Percentiles rank a stretch among this genome's conserved stretches.
phyloP scores from a whole-genome alignment of 2,113 vertebrate species.

The Haemorhous mexicanus region DNA sequence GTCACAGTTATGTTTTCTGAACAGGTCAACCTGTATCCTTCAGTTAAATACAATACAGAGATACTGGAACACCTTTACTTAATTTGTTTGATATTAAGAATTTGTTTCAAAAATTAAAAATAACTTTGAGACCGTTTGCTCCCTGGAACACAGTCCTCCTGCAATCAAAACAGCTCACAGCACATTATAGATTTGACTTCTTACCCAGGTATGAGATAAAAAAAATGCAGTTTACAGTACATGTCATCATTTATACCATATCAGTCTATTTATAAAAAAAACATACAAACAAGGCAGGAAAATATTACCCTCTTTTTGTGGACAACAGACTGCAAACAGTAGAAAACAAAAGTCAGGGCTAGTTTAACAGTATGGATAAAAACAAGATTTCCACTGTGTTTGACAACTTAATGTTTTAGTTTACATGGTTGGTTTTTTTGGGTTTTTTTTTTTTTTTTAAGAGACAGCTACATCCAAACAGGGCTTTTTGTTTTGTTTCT shows the following conservation, averaged over 20 bases:
- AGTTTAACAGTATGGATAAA: conserved; percentile 45
- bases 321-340: conserved; percentile 43
- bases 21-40: conserved; percentile 68
- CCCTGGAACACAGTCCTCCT: conserved; percentile 62
- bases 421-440: background rate
- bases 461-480: conserved; percentile 24
- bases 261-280: conserved; percentile 47
- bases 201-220: conserved; percentile 67
- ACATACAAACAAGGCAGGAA: conserved; percentile 59
- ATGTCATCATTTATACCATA: conserved; percentile 57
- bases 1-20: conserved; percentile 69
- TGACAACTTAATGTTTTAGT: background rate
- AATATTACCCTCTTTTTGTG: conserved; percentile 44
- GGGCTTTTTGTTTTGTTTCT: background rate
- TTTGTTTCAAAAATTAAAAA: conserved; percentile 63
- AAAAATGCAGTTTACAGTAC: conserved; percentile 71
- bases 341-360: conserved; percentile 52
- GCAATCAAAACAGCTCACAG: conserved; percentile 52
- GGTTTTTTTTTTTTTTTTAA: background rate
- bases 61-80: conserved; percentile 65
- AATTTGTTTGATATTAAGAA: conserved; percentile 60
- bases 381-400: conserved; percentile 9
- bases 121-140: conserved; percentile 61
- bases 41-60: conserved; percentile 70
- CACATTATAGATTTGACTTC: conserved; percentile 26